Conservation (phyloP, 2,797 vertebrate species). For the Diplodus sargus region DNA sequence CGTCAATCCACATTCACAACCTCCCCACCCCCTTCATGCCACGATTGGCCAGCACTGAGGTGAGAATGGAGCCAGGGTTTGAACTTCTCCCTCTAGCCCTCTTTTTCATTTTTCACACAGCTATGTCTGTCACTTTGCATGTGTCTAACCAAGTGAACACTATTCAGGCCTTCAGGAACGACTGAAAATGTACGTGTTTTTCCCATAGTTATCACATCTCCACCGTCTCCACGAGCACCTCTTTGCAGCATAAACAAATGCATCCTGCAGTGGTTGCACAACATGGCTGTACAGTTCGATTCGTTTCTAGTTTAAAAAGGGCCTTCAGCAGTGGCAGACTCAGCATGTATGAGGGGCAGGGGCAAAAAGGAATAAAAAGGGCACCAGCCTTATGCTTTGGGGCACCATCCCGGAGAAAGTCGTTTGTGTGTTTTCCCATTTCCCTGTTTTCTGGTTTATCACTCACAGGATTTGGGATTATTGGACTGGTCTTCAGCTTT, state of each 20-base stretch:
- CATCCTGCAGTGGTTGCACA: not conserved
- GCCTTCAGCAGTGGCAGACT: not conserved
- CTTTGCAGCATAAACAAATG: not conserved
- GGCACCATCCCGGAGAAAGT: no score
- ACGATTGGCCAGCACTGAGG: not conserved
- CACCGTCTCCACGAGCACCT: not conserved
- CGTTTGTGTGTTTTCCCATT: no score
- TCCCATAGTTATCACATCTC: not conserved
- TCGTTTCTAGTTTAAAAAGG: not conserved
- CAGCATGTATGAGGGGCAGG: no score
- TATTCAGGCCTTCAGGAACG: not conserved
- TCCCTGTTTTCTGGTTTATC: no score
- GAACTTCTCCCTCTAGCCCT: not conserved
- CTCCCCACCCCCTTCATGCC: not conserved
- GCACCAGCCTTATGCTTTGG: no score
- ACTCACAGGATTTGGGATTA: no score
- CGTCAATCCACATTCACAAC: not conserved
- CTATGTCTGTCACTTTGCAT: not conserved
- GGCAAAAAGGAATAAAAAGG: no score
- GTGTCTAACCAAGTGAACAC: not conserved
- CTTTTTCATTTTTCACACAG: not conserved
- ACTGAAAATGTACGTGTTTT: not conserved
- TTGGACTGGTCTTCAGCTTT: no score
- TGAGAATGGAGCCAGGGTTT: not conserved
- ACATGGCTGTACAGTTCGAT: not conserved